A percentile compares a stretch with the other conserved stretches of the same genome.
Conservation (phyloP, 2,888 invertebrate species). For the Plusia festucae region DNA sequence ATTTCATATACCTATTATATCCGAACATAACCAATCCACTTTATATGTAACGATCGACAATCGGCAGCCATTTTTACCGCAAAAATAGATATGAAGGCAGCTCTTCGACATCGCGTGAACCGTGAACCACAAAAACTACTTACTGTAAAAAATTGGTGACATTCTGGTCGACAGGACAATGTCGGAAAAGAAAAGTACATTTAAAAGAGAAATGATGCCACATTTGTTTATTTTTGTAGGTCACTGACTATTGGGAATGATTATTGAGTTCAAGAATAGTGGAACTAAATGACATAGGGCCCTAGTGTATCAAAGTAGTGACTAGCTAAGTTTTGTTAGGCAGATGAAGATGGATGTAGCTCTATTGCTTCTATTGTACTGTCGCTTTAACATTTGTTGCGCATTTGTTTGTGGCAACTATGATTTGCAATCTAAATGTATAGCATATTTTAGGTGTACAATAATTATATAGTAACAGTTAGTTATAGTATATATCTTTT, state of each 20-base stretch:
- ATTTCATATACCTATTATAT: not conserved
- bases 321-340: too few species aligned
- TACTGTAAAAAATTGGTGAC: constrained; percentile 10
- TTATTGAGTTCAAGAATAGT: not conserved
- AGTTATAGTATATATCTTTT: too few species aligned
- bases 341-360: too few species aligned
- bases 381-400: too few species aligned
- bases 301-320: too few species aligned
- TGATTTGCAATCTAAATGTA: too few species aligned
- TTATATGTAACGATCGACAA: not conserved
- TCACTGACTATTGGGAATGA: not conserved
- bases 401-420: too few species aligned
- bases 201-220: not conserved
- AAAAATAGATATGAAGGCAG: not conserved
- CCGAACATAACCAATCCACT: not conserved
- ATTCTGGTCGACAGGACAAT: not conserved
- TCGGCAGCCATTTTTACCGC: not conserved
- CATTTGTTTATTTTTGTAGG: constrained; percentile 6
- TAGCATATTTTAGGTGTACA: too few species aligned
- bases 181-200: constrained; percentile 1
- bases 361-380: too few species aligned
- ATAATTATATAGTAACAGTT: too few species aligned
- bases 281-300: not conserved
- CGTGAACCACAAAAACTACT: constrained; percentile 6
- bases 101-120: constrained; percentile 5